A percentile compares a stretch with the other conserved stretches of the same genome.
phyloP scores from a whole-genome alignment of 1,140 invertebrate species.

The Diachasmimorpha longicaudata region DNA sequence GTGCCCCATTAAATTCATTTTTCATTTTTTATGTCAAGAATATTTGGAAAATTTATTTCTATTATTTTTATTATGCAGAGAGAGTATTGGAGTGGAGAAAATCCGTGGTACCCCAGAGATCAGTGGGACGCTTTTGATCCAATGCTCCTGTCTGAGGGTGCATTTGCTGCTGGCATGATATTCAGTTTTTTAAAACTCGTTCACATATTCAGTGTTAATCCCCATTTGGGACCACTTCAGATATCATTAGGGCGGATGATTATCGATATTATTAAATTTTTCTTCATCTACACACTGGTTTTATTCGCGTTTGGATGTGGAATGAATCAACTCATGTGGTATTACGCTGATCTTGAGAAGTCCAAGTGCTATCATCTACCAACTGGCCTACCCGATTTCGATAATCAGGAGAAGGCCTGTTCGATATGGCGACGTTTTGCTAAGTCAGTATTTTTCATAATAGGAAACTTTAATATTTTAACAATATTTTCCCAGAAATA shows the following conservation, averaged over 20 bases:
- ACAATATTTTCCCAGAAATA: too few species aligned
- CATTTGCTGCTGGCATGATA: constrained; percentile 94
- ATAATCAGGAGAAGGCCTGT: constrained; percentile 81
- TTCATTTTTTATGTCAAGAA: not conserved
- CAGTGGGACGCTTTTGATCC: constrained; percentile 94
- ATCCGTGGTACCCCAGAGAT: constrained; percentile 84
- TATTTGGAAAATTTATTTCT: not conserved
- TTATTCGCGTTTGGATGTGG: constrained; percentile 89
- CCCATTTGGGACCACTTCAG: constrained; percentile 88
- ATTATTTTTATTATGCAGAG: constrained; percentile 60
- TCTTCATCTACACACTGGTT: constrained; percentile 90
- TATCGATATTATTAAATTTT: constrained; percentile 92
- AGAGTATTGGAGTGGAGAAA: constrained; percentile 73
- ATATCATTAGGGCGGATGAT: constrained; percentile 92
- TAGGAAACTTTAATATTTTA: too few species aligned
- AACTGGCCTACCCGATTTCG: constrained; percentile 74
- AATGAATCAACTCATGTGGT: constrained; percentile 93
- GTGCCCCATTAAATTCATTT: constrained; percentile 53
- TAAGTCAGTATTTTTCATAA: constrained; percentile 67
- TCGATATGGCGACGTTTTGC: constrained; percentile 85
- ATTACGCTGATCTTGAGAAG: constrained; percentile 90
- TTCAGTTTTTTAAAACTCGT: constrained; percentile 92
- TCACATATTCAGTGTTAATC: constrained; percentile 95
- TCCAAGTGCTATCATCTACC: constrained; percentile 80
- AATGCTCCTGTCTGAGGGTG: constrained; percentile 90